Evolutionary conservation across 2,888 invertebrate genomes (phyloP), one percentile per base, ranked within the genome.

Genomic region (Xylophagus ater): DNA sequence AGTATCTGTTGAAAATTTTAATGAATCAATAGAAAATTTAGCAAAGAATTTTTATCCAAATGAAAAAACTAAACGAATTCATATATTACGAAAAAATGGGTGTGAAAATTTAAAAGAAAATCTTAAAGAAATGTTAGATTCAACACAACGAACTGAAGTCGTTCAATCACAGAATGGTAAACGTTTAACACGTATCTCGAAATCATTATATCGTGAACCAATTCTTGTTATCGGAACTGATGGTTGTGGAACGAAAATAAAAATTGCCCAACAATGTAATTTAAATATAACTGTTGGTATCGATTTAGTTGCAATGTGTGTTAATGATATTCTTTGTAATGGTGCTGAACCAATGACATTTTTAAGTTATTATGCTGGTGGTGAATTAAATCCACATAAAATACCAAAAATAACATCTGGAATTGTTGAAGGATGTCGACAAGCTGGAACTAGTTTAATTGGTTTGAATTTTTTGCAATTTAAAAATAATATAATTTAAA

Each of bases 261-360:
- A 88, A 79, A 74, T 88, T 45, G 94, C 94, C 0, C 84, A 92
- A 60, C 73, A 74, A 50, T 76, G 74, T 46, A 74, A 76, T 37
- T 70, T 76, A 9, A 88, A 93, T 62, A 67, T 73, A 45, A 82
- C 83, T 1, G 79, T 97, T 44, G 97, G 97, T 23, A 76, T 89
- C 42, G 98, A 98, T 68, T 69, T 98, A 43, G 97, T 98, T 2
- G 97, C 96, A 8, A 97, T 97, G 97, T 97, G 96, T 58, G 94
- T 89, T 5, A 98, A 98, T 67, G 97, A 97, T 63, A 81, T 98
- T 32, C 70, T 98, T 21, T 92, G 92, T 47, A 92, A 94, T 53
- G 96, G 94, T 4, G 97, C 94, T 0, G 82, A 88, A 49, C 94
- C 97, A 0, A 66, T 94, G n/a, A 92, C 89, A 47, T 96, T 97